Evolutionary conservation across 2,797 vertebrate genomes (phyloP).

Genomic region (Manis javanica): DNA sequence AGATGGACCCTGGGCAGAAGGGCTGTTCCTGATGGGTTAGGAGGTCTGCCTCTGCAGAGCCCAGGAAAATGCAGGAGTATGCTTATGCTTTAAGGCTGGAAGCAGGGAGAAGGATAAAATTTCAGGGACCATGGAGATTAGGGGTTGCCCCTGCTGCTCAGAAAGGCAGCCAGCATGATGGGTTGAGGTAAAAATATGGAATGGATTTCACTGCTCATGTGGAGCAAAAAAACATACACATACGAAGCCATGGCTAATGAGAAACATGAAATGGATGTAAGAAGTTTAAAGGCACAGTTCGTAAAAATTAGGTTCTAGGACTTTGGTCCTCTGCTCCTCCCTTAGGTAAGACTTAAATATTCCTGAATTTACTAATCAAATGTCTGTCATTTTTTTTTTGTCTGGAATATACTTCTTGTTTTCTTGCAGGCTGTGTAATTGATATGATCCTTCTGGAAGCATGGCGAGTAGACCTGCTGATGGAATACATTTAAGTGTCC

Average conservation of each 20-base stretch:
- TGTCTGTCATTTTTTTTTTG: neutral
- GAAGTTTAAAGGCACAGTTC: neutral
- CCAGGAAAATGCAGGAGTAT: neutral
- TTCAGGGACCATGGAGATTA: neutral
- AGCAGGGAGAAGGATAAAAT: neutral
- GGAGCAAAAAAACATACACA: neutral
- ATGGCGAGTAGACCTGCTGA: neutral
- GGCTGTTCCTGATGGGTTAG: neutral
- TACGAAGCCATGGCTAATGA: neutral
- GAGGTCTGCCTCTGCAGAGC: neutral
- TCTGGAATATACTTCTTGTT: neutral
- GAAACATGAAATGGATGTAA: neutral
- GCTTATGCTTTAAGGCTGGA: neutral
- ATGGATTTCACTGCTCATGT: slow-evolving; percentile 26
- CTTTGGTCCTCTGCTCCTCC: neutral
- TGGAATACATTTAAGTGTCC: neutral
- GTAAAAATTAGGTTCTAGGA: neutral
- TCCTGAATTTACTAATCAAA: neutral
- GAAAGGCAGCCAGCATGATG: neutral
- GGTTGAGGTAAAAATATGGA: neutral
- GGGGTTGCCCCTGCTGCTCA: neutral
- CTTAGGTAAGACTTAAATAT: neutral
- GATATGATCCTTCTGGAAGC: neutral
- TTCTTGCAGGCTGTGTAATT: neutral
- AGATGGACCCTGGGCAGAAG: neutral